phyloP scores from a whole-genome alignment of 2,888 invertebrate species.

The Caenorhabditis virilis region DNA sequence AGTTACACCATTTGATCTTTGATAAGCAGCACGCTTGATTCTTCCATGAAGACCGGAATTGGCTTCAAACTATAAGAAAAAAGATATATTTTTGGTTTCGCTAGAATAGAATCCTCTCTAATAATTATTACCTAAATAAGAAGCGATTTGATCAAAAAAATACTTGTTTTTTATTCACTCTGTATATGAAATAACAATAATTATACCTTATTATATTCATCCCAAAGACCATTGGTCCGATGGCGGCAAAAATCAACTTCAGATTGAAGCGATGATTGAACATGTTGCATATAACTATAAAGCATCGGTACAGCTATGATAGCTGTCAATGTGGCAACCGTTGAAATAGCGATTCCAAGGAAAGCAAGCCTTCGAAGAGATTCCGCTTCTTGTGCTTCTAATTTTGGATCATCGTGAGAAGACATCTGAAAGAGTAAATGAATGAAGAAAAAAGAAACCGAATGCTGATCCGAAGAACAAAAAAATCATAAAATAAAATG shows the following conservation, averaged over 20 bases:
- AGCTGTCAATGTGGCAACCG: conserved; percentile 60
- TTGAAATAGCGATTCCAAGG: conserved; percentile 47
- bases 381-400: conserved; percentile 49
- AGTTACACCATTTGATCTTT: conserved; percentile 35
- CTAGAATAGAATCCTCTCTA: no score
- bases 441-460: not conserved
- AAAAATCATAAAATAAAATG: no score
- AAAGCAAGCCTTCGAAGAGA: conserved; percentile 49
- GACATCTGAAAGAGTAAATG: no score
- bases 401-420: conserved; percentile 25
- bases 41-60: conserved; percentile 37
- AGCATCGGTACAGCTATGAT: conserved; percentile 63
- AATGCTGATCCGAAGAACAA: not conserved
- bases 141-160: no score
- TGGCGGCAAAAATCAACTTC: conserved; percentile 62
- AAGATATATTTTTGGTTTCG: no score
- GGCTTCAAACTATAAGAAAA: conserved; percentile 33
- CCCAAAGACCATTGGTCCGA: conserved; percentile 55
- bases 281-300: conserved; percentile 64
- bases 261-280: conserved; percentile 57
- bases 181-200: no score
- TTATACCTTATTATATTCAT: conserved; percentile 46
- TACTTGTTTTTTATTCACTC: no score
- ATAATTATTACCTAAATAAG: no score
- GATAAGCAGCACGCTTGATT: conserved; percentile 44